Evolutionary conservation across 2,113 vertebrate species (phyloP), one percentile per base, ranked within the genome.

Genomic region (Sapayoa aenigma): DNA sequence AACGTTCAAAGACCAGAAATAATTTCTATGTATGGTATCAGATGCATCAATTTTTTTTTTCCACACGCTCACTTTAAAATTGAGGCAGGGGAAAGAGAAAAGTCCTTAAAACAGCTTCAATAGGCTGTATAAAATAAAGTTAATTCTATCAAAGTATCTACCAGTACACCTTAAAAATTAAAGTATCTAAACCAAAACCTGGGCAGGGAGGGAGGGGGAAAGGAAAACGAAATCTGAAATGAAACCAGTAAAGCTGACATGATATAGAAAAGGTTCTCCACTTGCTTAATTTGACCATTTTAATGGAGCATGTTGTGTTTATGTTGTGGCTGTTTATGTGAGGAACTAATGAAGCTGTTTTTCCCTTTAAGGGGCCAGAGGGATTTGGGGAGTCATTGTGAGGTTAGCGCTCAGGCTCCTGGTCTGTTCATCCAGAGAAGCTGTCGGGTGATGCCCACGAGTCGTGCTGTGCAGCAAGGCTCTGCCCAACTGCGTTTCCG

Each of bases 301-400:
- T 90, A 95, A 92, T 63, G 55, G n/a, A 94, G 63, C 89, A 76
- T 86, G 93, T 94, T 96, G 68, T 96, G 85, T 94, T 96, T 96
- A 72, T 89, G 73, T 89, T 88, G 84, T 93, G 79, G 16, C 58
- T 91, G 72, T 94, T 96, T 88, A 91, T 90, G 58, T 22, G 78
- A 87, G 67, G 63, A 73, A 23, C 68, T 96, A 95, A 96, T 95
- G 92, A 89, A 83, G 89, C 85, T 82, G 73, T 31, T 94, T 86
- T 56, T 83, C 67, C 59, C 42, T 93, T 91, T 69, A 87, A 69
- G 39, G 53, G n/a, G 56, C 47, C 7, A 0, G 53, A 33, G 86
- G 66, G 50, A 87, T 69, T 5, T 41, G 12, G 52, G 46, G 85
- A 97, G 62, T 60, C 62, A 2, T 52, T 90, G 84, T 0, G 49